Base-by-base conservation (phyloP, 2,113 vertebrate genomes). In the Benitochromis conjunctus region DNA sequence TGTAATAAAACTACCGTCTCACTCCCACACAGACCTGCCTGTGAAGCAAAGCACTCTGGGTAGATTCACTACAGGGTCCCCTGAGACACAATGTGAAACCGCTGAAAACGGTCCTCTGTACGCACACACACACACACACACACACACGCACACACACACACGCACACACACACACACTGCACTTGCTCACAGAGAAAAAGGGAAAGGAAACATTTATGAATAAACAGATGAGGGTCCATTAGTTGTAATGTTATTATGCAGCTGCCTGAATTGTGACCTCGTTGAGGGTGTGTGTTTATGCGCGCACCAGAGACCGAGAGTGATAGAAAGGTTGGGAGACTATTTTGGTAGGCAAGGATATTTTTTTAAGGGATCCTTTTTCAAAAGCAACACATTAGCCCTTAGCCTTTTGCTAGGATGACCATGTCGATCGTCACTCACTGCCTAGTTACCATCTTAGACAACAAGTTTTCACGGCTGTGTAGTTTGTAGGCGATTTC, bases 1-100 rank as follows among this genome's bases (percentile, higher is more conserved):
- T 94, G 86, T 91, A 93, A 95, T 95, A 93, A 91, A 92, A 91
- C 86, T 64, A 89, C 71, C 79, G 24, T 88, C 92, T 91, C 84
- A 86, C 83, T 90, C 88, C 85, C 80, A 92, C 89, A 94, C 89
- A 91, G 93, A 90, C 88, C 82, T 80, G 90, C 79, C 93, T 93
- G 92, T 93, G 91, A 93, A 92, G 91, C 90, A 94, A 93, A 86
- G 92, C 87, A 94, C 92, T 94, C 90, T 92, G 93, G 92, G 91
- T 91, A 90, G 6, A 90, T 89, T 92, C 89, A 92, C 90, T 91
- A 80, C 93, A 89, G 81, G 12, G 43, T 94, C 94, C 92, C 94
- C 16, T 1, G 92, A 91, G 95, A 96, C 55, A 85, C 80, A 92
- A 93, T n/a, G 46, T 88, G 91, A 96, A 90, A 91, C 91, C 69